These are phyloP conservation scores for Forbesichthys papilliferus DNA, from an alignment of 2,113 vertebrate species.

Conservation along the genomic window DNA sequence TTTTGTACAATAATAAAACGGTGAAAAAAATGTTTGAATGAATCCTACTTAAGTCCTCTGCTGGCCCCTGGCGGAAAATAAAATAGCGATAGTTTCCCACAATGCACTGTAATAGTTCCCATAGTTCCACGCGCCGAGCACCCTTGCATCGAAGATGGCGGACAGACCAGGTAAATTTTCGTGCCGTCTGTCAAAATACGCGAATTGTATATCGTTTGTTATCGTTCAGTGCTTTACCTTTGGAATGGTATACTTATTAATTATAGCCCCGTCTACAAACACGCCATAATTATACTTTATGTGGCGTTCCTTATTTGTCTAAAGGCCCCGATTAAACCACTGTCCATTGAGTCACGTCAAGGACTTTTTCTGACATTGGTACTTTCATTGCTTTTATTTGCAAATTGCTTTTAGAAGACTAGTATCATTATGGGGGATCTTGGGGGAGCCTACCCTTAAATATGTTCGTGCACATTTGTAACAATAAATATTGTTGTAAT, in stretches of 20 bases:
- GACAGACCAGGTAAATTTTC: conserved; percentile 72
- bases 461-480: no score
- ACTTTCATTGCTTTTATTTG: neutral
- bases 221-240: neutral
- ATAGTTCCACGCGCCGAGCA: conserved; percentile 43
- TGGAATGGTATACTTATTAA: rapidly evolving
- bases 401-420: neutral
- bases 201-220: rapidly evolving
- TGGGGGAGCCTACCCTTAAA: neutral
- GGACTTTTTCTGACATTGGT: conserved; percentile 71
- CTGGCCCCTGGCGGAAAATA: conserved; percentile 33
- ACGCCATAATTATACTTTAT: neutral
- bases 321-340: conserved; percentile 42
- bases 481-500: neutral
- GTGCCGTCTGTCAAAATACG: conserved; percentile 28
- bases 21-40: neutral
- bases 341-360: conserved; percentile 65
- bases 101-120: conserved; percentile 59
- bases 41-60: neutral
- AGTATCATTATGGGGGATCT: neutral
- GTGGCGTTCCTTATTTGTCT: neutral
- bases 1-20: neutral
- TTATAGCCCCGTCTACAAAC: rapidly evolving
- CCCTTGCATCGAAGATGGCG: conserved; percentile 72
- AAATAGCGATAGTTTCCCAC: conserved; percentile 47